Conservation (phyloP, 2,888 invertebrate species). For the Chromoteleia sp. region DNA sequence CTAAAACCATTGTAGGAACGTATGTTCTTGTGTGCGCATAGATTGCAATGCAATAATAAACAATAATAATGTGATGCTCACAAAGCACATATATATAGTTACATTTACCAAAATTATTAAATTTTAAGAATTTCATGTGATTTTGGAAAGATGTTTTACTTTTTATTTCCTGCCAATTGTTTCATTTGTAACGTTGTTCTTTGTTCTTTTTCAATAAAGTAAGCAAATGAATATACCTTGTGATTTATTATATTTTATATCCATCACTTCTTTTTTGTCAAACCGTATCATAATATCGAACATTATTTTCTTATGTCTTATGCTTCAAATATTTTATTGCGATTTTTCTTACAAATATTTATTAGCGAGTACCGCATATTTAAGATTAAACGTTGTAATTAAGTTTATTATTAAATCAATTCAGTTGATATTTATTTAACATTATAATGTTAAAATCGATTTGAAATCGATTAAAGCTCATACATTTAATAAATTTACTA, state of each 20-base stretch:
- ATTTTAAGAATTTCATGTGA: conserved; percentile 84
- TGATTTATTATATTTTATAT: conserved; percentile 18
- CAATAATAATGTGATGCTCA: conserved; percentile 83
- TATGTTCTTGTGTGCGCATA: conserved; percentile 82
- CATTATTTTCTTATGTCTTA: too few relatives aligned
- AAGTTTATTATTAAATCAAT: too few relatives aligned
- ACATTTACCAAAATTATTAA: conserved; percentile 81
- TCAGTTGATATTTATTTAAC: too few relatives aligned
- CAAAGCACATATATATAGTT: conserved; percentile 81
- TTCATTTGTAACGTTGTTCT: conserved; percentile 84
- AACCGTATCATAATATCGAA: too few relatives aligned
- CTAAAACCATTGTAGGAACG: conserved; percentile 75
- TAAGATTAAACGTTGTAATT: too few relatives aligned
- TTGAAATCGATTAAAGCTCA: too few relatives aligned
- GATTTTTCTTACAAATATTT: too few relatives aligned
- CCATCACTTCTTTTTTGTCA: not conserved
- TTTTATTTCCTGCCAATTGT: conserved; percentile 84
- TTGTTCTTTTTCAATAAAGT: conserved; percentile 85
- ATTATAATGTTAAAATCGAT: too few relatives aligned
- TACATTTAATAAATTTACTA: too few relatives aligned
- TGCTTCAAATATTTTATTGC: too few relatives aligned
- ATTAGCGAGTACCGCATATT: too few relatives aligned
- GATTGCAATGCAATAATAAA: conserved; percentile 83
- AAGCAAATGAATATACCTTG: conserved; percentile 74
- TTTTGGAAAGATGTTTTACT: conserved; percentile 84